phyloP scores from a whole-genome alignment of 2,888 invertebrate genomes.

The Tridacna gigas region DNA sequence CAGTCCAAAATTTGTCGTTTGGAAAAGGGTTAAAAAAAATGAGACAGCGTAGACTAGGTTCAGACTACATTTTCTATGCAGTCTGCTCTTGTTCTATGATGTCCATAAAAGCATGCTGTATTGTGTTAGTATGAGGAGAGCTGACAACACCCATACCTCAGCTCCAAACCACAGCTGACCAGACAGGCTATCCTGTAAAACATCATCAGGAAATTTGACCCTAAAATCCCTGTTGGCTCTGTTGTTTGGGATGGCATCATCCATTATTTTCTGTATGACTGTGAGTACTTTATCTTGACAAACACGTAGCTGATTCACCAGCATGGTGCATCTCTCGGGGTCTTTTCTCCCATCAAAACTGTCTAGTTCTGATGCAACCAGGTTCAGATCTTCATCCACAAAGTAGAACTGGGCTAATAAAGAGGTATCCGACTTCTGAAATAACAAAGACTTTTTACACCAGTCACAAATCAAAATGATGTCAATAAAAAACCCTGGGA shows the following conservation, averaged over 20 bases:
- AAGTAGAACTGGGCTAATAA: conserved; percentile 98
- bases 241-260: conserved; percentile 93
- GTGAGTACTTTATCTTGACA: conserved; percentile 93
- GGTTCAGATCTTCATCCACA: conserved; percentile 98
- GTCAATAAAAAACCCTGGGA: no score
- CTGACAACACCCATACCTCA: conserved; percentile 88
- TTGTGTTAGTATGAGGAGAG: no score
- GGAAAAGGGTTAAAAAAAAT: no score
- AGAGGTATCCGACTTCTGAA: conserved; percentile 90
- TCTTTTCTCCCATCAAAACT: conserved; percentile 99
- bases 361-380: conserved; percentile 97
- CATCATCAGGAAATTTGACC: conserved; percentile 99
- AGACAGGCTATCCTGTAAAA: conserved; percentile 98
- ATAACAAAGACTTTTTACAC: background rate
- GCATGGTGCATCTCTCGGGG: conserved; percentile 95
- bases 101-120: no score
- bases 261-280: conserved; percentile 97
- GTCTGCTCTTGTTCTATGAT: no score
- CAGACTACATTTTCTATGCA: no score
- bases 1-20: no score
- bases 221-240: conserved; percentile 97
- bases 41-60: no score
- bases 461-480: no score
- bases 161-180: conserved; percentile 99
- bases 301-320: conserved; percentile 93